Conservation (phyloP, 2,888 invertebrate species). For the Panzeria rudis region DNA sequence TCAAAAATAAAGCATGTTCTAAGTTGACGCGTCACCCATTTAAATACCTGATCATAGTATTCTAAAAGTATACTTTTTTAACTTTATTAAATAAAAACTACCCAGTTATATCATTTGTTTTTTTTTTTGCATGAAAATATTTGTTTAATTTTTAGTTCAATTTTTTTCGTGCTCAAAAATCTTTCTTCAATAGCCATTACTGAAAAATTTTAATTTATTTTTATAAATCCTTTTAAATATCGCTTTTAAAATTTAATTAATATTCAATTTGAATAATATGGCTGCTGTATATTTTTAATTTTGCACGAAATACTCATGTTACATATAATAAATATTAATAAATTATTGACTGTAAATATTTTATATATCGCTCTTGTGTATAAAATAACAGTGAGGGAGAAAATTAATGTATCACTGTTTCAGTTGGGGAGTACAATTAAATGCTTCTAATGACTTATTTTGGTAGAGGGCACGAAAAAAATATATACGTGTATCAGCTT, state of each 20-base stretch:
- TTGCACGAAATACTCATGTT: neutral
- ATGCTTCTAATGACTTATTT: too few relatives aligned
- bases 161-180: neutral
- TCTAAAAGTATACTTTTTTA: too few relatives aligned
- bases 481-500: too few relatives aligned
- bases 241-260: slow-evolving; percentile 55
- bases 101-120: too few relatives aligned
- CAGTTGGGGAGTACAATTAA: too few relatives aligned
- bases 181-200: neutral
- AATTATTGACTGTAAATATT: slow-evolving; percentile 53
- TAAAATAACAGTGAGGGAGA: neutral
- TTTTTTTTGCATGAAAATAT: neutral
- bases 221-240: slow-evolving; percentile 48
- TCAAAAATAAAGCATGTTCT: too few relatives aligned
- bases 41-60: too few relatives aligned
- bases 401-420: neutral
- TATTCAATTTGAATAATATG: slow-evolving; percentile 52
- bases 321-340: slow-evolving; percentile 39
- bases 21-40: too few relatives aligned
- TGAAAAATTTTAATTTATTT: neutral
- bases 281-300: slow-evolving; percentile 10
- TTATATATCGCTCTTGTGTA: neutral
- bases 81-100: too few relatives aligned
- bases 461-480: too few relatives aligned
- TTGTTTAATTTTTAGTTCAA: neutral